phyloP scores from a whole-genome alignment of 2,797 vertebrate genomes.

The Pelodytes ibericus region DNA sequence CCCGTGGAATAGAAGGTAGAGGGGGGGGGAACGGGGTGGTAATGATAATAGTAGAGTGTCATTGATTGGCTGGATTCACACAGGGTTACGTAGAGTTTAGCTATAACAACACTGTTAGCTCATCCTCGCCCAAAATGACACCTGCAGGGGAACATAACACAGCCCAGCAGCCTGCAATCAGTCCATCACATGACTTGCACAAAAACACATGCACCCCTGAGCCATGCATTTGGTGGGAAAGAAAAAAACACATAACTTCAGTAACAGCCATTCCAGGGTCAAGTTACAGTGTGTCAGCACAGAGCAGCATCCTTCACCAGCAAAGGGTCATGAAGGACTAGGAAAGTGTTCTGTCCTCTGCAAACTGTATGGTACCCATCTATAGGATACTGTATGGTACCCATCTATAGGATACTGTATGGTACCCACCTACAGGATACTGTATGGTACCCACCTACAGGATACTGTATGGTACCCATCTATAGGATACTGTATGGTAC shows the following conservation, averaged over 20 bases:
- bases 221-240: background rate
- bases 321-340: too few relatives aligned
- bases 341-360: too few relatives aligned
- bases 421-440: background rate
- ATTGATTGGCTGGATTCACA: too few relatives aligned
- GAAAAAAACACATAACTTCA: background rate
- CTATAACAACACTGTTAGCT: too few relatives aligned
- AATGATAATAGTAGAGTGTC: too few relatives aligned
- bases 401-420: background rate
- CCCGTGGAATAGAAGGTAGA: too few relatives aligned
- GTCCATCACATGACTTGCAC: background rate
- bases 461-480: background rate
- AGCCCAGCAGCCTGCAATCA: background rate
- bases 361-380: background rate
- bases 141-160: background rate
- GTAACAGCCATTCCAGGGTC: background rate
- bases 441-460: too few relatives aligned
- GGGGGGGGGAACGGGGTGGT: too few relatives aligned
- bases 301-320: background rate
- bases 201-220: background rate
- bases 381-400: background rate
- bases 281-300: background rate
- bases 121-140: too few relatives aligned
- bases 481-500: background rate
- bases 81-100: too few relatives aligned